Percentiles rank a stretch among this genome's conserved stretches.
These are phyloP conservation scores for Lasiurus borealis DNA, from an alignment of 2,113 vertebrate genomes.

Conservation along the genomic window DNA sequence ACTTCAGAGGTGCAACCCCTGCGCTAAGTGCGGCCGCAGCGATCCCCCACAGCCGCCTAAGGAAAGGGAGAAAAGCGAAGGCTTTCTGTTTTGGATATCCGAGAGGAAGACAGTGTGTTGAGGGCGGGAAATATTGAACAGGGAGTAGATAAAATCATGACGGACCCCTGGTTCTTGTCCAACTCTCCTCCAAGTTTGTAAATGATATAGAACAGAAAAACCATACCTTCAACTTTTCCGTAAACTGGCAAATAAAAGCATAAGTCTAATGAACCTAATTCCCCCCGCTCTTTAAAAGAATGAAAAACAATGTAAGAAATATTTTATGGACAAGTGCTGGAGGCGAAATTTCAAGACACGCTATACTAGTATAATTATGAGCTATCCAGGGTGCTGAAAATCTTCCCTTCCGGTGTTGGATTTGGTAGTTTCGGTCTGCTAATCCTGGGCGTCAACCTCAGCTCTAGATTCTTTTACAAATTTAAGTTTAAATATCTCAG, in stretches of 20 bases:
- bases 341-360: neutral
- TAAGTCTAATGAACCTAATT: slow-evolving; percentile 19
- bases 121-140: neutral
- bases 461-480: slow-evolving; percentile 49
- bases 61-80: neutral
- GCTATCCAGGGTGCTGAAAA: slow-evolving; percentile 83
- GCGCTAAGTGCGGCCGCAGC: neutral
- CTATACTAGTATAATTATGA: neutral
- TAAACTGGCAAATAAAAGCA: neutral
- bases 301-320: slow-evolving; percentile 4
- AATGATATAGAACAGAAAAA: slow-evolving; percentile 48
- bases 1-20: neutral
- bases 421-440: neutral
- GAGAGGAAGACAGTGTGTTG: neutral
- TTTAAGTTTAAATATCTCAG: slow-evolving; percentile 48
- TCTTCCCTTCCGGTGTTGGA: neutral
- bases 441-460: neutral
- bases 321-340: neutral
- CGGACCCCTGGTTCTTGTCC: neutral
- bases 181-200: slow-evolving; percentile 26
- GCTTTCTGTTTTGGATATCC: neutral
- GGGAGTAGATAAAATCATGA: neutral
- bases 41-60: neutral
- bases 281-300: neutral
- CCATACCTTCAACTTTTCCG: neutral